These are phyloP conservation scores for Aphelocoma californica DNA, from an alignment of 2,797 vertebrate species.

Conservation along the genomic window DNA sequence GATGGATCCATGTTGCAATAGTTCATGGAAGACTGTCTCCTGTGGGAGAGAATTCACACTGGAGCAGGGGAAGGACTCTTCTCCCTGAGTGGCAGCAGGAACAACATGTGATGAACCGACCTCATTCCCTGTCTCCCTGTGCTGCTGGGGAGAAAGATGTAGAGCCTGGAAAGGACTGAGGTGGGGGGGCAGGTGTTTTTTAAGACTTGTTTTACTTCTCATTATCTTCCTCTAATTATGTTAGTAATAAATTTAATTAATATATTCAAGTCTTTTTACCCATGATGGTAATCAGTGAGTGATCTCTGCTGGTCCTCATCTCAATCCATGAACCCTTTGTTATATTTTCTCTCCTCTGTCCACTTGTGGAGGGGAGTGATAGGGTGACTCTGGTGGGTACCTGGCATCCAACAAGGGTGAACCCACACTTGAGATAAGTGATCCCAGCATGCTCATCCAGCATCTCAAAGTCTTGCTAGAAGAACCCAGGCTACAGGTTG, in stretches of 20 bases:
- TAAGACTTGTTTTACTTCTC: neutral
- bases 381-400: neutral
- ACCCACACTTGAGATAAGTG: neutral
- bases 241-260: neutral
- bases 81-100: neutral
- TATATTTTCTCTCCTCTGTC: neutral
- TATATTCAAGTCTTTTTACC: neutral
- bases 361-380: neutral
- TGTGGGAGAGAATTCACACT: neutral
- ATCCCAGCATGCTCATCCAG: neutral
- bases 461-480: neutral
- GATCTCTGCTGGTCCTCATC: neutral
- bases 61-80: neutral
- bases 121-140: neutral
- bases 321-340: neutral
- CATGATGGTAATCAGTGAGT: rapidly evolving
- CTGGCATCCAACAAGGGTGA: neutral
- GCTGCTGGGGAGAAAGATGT: neutral
- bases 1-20: rapidly evolving
- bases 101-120: neutral
- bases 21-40: neutral
- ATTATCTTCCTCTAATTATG: neutral
- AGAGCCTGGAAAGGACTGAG: neutral
- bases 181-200: rapidly evolving
- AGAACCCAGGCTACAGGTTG: neutral